phyloP scores from a whole-genome alignment of 2,797 vertebrate species.

The Sorex maritimensis region DNA sequence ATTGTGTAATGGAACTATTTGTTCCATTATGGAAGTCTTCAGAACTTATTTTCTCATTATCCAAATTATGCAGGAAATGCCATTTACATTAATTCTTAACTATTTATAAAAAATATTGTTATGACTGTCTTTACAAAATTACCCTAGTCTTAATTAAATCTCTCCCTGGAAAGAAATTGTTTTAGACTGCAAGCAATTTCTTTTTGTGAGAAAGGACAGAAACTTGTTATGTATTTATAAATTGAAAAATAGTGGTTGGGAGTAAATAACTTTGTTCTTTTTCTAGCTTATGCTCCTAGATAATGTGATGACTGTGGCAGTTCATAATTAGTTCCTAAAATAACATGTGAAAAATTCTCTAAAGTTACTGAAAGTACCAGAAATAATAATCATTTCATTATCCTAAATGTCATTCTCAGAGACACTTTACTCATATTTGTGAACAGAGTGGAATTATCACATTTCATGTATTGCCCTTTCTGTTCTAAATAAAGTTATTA shows the following conservation, averaged over 20 bases:
- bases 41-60: conserved; percentile 68
- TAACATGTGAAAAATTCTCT: background rate
- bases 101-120: conserved; percentile 33
- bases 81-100: conserved; percentile 67
- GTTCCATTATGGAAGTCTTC: conserved; percentile 23
- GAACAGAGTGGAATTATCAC: conserved; percentile 18
- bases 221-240: conserved; percentile 43
- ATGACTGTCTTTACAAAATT: conserved; percentile 60
- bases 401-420: conserved; percentile 40
- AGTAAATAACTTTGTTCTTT: conserved; percentile 54
- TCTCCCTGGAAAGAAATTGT: conserved; percentile 41
- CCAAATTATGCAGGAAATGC: background rate
- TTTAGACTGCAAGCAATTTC: conserved; percentile 40
- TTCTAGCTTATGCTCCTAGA: conserved; percentile 20
- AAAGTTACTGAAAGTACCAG: conserved; percentile 8
- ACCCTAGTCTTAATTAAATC: conserved; percentile 64
- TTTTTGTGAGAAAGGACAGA: conserved; percentile 36
- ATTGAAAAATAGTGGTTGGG: background rate
- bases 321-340: conserved; percentile 49
- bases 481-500: conserved; percentile 30
- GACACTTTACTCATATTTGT: conserved; percentile 3
- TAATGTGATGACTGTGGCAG: conserved; percentile 16
- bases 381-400: conserved; percentile 47
- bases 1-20: conserved; percentile 12
- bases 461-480: conserved; percentile 23